A percentile compares a stretch with the other conserved stretches of the same genome.
These are phyloP conservation scores for Mastomys coucha DNA, from an alignment of 2,113 vertebrate species.

Conservation along the genomic window DNA sequence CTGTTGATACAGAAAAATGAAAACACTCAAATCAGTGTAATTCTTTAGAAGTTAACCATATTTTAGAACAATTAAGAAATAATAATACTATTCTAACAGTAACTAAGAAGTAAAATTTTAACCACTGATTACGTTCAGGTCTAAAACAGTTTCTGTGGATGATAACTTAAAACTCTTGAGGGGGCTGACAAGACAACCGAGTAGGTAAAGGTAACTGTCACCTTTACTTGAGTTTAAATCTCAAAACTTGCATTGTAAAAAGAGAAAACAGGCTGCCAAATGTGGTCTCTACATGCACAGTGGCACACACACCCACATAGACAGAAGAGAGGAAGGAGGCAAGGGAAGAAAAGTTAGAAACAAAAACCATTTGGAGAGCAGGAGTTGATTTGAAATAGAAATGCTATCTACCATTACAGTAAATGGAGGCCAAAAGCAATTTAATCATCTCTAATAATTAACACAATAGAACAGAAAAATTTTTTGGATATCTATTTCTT, in stretches of 20 bases:
- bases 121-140: background rate
- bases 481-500: constrained; percentile 3
- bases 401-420: background rate
- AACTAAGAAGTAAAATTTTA: constrained; percentile 18
- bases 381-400: constrained; percentile 41
- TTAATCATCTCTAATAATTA: background rate
- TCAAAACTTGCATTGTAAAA: background rate
- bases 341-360: background rate
- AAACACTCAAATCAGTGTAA: background rate
- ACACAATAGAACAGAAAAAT: background rate
- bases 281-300: background rate
- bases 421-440: background rate
- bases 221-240: background rate
- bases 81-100: background rate
- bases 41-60: constrained; percentile 21
- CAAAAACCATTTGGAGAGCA: background rate
- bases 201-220: background rate
- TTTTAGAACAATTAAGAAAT: constrained; percentile 10
- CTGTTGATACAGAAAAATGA: constrained; percentile 82
- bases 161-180: constrained; percentile 21
- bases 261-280: background rate
- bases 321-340: background rate
- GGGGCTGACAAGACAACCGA: background rate
- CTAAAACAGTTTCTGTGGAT: background rate
- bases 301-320: no score